A percentile compares a stretch with the other conserved stretches of the same genome.
These are phyloP conservation scores for Picus viridis DNA, from an alignment of 2,797 vertebrate species.

Conservation along the genomic window DNA sequence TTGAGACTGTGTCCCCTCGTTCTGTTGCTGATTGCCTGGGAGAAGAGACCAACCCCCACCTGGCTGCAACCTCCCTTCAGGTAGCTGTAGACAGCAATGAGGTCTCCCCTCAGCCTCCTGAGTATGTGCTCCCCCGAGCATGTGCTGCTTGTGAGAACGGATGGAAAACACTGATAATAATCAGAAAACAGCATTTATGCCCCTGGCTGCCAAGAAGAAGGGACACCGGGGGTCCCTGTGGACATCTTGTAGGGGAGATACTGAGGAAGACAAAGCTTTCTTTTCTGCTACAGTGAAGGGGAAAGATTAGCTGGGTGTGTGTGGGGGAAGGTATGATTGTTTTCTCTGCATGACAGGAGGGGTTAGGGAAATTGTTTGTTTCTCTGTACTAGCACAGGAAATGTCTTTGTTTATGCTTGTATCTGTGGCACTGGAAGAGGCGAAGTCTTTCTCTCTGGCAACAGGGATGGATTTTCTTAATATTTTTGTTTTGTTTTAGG, in stretches of 20 bases:
- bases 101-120: too few species aligned
- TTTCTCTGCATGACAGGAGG: background rate
- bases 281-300: background rate
- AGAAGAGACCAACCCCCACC: too few species aligned
- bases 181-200: background rate
- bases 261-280: background rate
- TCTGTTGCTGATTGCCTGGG: too few species aligned
- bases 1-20: too few species aligned
- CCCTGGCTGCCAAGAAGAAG: background rate
- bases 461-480: background rate
- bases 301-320: background rate
- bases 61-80: too few species aligned
- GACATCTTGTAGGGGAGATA: background rate
- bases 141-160: background rate
- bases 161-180: background rate
- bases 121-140: too few species aligned
- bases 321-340: background rate
- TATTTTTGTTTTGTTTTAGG: background rate
- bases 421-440: background rate
- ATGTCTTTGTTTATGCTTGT: slow-evolving; percentile 1
- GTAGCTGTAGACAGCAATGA: too few species aligned
- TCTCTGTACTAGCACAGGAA: slow-evolving; percentile 45
- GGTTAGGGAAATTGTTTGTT: slow-evolving; percentile 58
- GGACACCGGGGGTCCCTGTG: background rate
- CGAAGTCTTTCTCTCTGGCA: background rate